These are phyloP conservation scores for Forbesichthys papilliferus DNA, from an alignment of 2,113 vertebrate genomes.

Conservation along the genomic window DNA sequence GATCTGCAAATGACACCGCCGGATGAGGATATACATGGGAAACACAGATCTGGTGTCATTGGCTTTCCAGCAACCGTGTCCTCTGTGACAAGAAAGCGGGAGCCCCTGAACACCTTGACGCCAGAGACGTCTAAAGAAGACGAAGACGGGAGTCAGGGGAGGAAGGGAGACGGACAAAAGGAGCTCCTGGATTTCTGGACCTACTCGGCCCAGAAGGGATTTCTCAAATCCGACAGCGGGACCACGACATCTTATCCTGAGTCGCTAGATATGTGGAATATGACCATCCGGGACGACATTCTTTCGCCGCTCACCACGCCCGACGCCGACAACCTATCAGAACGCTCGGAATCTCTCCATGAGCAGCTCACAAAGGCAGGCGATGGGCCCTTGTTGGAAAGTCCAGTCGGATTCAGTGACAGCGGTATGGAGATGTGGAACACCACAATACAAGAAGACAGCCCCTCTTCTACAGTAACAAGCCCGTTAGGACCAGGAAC, in stretches of 20 bases:
- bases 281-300: constrained; percentile 68
- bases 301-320: constrained; percentile 69
- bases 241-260: constrained; percentile 65
- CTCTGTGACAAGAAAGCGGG: constrained; percentile 39
- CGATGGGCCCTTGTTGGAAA: constrained; percentile 51
- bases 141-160: constrained; percentile 44
- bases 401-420: constrained; percentile 48
- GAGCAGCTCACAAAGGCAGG: constrained; percentile 21
- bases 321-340: constrained; percentile 64
- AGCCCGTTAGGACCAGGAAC: constrained; percentile 76
- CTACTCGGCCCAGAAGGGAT: constrained; percentile 65
- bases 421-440: constrained; percentile 77
- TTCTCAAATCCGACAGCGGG: constrained; percentile 67
- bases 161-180: constrained; percentile 39
- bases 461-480: constrained; percentile 74
- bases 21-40: constrained; percentile 53
- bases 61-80: constrained; percentile 30
- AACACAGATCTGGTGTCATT: constrained; percentile 25
- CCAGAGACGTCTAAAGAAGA: constrained; percentile 74
- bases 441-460: constrained; percentile 79
- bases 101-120: constrained; percentile 50
- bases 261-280: constrained; percentile 72
- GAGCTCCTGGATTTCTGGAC: constrained; percentile 68
- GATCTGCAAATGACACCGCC: constrained; percentile 70
- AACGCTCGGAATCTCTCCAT: constrained; percentile 58